Conservation (phyloP, 30 jellyfish, hydroid and myxozoan genomes). For the Aurelia sp. region DNA sequence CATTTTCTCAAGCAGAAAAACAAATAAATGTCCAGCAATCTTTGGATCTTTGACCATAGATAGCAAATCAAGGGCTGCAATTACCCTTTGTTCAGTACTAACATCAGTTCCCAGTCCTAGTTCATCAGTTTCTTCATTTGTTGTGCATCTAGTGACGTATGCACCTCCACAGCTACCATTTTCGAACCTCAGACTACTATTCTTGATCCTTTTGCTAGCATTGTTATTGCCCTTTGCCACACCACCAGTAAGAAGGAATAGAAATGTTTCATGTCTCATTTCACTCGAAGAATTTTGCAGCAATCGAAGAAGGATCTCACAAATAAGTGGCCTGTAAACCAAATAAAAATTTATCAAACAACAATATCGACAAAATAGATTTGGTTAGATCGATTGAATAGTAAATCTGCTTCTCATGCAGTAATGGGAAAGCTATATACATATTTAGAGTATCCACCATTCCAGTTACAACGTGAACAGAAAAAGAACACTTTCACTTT, state of each 20-base stretch:
- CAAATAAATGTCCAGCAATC: slow-evolving; percentile 22
- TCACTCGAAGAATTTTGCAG: not conserved
- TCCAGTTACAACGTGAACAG: too few relatives aligned
- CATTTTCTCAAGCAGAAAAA: slow-evolving; percentile 11
- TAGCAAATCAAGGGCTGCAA: slow-evolving; percentile 4
- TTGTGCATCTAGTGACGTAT: not conserved
- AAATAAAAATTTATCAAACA: not conserved
- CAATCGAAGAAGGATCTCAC: slow-evolving; percentile 29
- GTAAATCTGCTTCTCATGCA: too few relatives aligned
- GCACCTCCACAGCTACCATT: not conserved
- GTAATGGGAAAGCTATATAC: too few relatives aligned
- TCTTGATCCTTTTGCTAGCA: not conserved
- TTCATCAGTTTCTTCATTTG: not conserved
- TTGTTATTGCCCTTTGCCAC: not conserved
- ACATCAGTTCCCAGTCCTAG: not conserved
- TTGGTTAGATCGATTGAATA: too few relatives aligned
- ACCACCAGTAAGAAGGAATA: slow-evolving; percentile 4
- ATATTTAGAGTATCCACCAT: too few relatives aligned
- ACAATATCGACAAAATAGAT: not conserved
- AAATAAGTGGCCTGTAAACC: slow-evolving; percentile 9
- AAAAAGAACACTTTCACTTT: too few relatives aligned
- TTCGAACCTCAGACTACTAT: not conserved
- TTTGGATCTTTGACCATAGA: slow-evolving; percentile 10
- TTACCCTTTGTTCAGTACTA: slow-evolving; percentile 33
- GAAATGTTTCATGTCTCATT: not conserved